Evolutionary conservation across 2,113 vertebrate species (phyloP).

Genomic region (Carassius gibelio): DNA sequence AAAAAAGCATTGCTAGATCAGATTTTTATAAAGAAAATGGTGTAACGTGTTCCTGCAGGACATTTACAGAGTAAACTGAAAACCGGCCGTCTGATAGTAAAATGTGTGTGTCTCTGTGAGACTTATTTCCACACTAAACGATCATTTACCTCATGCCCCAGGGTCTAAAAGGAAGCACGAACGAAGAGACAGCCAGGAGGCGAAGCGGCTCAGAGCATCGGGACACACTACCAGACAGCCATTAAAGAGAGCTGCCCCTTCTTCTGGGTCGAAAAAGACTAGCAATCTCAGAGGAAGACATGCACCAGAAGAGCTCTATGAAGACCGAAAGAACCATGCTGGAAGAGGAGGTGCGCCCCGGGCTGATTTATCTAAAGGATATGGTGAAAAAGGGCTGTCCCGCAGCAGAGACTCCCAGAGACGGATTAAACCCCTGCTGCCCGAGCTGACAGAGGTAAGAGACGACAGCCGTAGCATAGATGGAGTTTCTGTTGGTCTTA

Average conservation of each 20-base stretch:
- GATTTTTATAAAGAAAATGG: too few relatives aligned
- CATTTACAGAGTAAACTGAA: too few relatives aligned
- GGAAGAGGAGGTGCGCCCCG: constrained; percentile 72
- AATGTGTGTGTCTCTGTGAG: neutral
- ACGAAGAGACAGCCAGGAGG: constrained; percentile 81
- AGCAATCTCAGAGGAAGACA: constrained; percentile 76
- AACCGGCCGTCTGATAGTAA: too few relatives aligned
- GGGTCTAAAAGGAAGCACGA: constrained; percentile 94
- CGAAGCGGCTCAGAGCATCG: constrained; percentile 86
- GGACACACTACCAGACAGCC: constrained; percentile 81
- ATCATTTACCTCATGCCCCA: constrained; percentile 59
- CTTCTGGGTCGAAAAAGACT: constrained; percentile 79
- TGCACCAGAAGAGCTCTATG: constrained; percentile 84
- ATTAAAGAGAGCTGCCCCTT: constrained; percentile 80
- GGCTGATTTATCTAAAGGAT: constrained; percentile 79
- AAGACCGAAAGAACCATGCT: constrained; percentile 82
- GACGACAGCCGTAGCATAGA: too few relatives aligned
- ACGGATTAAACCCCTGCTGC: constrained; percentile 81
- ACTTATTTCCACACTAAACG: neutral
- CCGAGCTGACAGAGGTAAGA: constrained; percentile 69
- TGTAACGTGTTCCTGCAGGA: too few relatives aligned
- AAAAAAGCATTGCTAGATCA: too few relatives aligned
- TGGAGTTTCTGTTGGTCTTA: too few relatives aligned
- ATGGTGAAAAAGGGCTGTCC: constrained; percentile 77
- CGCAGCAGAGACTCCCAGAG: constrained; percentile 84